Percentiles rank a stretch among this genome's conserved stretches.
These are phyloP conservation scores for Pinctada fucata DNA, from an alignment of 2,888 invertebrate species.

Conservation along the genomic window DNA sequence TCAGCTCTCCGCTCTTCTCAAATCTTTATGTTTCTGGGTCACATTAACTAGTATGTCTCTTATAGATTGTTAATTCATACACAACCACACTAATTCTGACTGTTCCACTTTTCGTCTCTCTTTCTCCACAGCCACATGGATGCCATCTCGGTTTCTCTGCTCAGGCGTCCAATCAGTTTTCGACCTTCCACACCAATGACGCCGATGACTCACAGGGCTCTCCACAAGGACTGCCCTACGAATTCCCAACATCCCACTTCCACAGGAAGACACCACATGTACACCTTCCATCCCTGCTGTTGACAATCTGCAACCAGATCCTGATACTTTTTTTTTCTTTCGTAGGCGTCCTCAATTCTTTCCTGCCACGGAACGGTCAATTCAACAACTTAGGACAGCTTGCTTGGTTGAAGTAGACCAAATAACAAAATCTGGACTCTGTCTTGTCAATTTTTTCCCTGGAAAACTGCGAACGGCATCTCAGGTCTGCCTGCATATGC, in stretches of 20 bases:
- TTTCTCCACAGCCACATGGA: constrained; percentile 7
- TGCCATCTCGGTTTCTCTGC: constrained; percentile 2
- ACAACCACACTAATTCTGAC: background rate
- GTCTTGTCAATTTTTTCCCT: constrained; percentile 7
- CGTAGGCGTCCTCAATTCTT: constrained; percentile 8
- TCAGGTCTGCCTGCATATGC: constrained; percentile 10
- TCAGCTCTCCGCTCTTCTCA: constrained; percentile 9
- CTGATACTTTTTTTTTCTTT: background rate
- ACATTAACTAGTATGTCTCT: background rate
- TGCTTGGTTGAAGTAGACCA: constrained; percentile 9
- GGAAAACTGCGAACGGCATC: constrained; percentile 10
- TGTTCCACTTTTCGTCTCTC: constrained; percentile 1
- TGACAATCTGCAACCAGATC: constrained; percentile 4
- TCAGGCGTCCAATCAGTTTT: constrained; percentile 6
- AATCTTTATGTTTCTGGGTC: background rate
- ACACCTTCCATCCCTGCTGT: constrained; percentile 9
- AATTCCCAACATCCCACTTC: constrained; percentile 26
- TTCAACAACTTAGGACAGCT: constrained; percentile 10
- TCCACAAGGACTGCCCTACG: constrained; percentile 9
- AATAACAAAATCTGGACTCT: constrained; percentile 21
- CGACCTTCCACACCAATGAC: background rate
- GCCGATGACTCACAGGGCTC: background rate
- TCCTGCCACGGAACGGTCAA: constrained; percentile 22
- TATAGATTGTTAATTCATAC: background rate
- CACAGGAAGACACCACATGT: constrained; percentile 14